Evolutionary conservation across 2,113 vertebrate genomes (phyloP), one percentile per base, ranked within the genome.

Genomic region (Macroglossus sobrinus): DNA sequence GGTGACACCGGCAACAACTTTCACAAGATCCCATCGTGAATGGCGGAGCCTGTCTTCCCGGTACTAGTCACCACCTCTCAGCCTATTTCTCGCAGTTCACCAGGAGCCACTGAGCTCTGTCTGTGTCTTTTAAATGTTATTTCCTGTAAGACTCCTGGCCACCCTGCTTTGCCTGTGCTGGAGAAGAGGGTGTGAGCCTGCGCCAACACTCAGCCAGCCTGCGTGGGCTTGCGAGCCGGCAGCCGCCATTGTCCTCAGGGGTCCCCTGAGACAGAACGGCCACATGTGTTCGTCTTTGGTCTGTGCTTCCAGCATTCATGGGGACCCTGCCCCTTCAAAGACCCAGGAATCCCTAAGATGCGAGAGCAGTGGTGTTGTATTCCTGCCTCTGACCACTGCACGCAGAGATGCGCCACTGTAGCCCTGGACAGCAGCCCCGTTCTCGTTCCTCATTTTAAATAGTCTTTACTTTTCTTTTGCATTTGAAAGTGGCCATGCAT

Each of bases 161-260:
- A 12, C 72, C 30, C n/a, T 22, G 40, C 19, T 19, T 14, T 33
- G 2, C 13, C 64, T 71, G 59, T 35, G 80, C n/a, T 45, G 38
- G 76, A 38, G 53, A 45, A 30, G 53, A 38, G 24, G 26, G 18
- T 21, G 4, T n/a, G 63, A 57, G 38, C 38, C 4, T 26, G 10
- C 28, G 50, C 21, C 13, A 9, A 43, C 13, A 15, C 38, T 7
- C 16, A 26, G 33, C 53, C 64, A 21, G 9, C 53, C 66, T 26
- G 0, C 2, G 8, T 3, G 40, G 24, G 5, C 12, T 16, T 16
- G 18, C 0, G 7, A 38, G 43, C n/a, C 4, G 12, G 40, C 40
- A 72, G 30, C 12, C 40, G n/a, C 16, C 14, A 3, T 50, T 0
- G 1, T 4, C 12, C 19, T 50, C 1, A 26, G 21, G 55, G 55